phyloP scores from a whole-genome alignment of 1,140 invertebrate species.

The fruit fly (Drosophila melanogaster) region DNA sequence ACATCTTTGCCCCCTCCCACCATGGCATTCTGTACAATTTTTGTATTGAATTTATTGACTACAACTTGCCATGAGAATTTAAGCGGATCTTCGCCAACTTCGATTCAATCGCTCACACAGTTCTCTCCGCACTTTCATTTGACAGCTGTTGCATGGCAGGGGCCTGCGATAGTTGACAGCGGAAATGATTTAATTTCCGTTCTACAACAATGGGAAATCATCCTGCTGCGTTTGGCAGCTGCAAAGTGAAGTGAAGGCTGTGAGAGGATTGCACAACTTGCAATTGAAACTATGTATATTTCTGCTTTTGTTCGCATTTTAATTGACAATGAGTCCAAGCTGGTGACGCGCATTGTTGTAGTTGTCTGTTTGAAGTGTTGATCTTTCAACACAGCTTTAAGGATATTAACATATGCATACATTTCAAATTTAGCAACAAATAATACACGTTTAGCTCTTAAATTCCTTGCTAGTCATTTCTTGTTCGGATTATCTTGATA shows the following conservation, averaged over 20 bases:
- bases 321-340: slow-evolving; percentile 6
- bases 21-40: slow-evolving; percentile 10
- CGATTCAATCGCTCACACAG: slow-evolving; percentile 25
- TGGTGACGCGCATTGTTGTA: slow-evolving; percentile 2
- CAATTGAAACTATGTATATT: slow-evolving; percentile 21
- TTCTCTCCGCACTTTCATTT: slow-evolving; percentile 12
- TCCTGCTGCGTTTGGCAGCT: slow-evolving; percentile 30
- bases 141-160: slow-evolving; percentile 65
- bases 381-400: too few species aligned
- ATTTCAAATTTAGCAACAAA: not conserved
- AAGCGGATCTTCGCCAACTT: slow-evolving; percentile 50
- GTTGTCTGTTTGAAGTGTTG: not conserved
- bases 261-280: slow-evolving; percentile 15
- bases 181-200: slow-evolving; percentile 81
- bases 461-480: not conserved
- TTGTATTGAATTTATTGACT: slow-evolving; percentile 26
- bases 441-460: not conserved
- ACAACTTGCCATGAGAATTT: slow-evolving; percentile 31
- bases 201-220: slow-evolving; percentile 37
- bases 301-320: slow-evolving; percentile 13
- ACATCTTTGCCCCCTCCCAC: not conserved
- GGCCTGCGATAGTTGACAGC: slow-evolving; percentile 50
- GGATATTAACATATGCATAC: not conserved
- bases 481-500: not conserved
- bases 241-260: slow-evolving; percentile 19